These are phyloP conservation scores for Meloidogyne floridensis DNA, from an alignment of 1,140 invertebrate genomes.

Conservation along the genomic window DNA sequence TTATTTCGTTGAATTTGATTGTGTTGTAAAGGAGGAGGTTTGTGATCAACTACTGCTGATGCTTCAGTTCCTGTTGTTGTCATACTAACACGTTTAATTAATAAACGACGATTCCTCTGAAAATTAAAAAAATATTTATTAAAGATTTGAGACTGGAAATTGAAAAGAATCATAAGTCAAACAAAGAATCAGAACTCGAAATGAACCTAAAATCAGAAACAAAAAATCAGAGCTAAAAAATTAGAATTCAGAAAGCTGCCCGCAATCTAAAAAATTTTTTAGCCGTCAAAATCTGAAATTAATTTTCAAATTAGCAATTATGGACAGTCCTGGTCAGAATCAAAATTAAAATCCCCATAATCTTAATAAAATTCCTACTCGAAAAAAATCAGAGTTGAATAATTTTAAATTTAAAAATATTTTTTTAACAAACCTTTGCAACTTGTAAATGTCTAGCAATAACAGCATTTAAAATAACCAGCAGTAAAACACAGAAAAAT, in stretches of 20 bases:
- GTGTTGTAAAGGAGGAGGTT: neutral
- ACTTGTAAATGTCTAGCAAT: conserved; percentile 57
- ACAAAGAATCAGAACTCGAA: neutral
- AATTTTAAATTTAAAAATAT: neutral
- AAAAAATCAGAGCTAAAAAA: no score
- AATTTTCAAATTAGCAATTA: no score
- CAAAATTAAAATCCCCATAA: no score
- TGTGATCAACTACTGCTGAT: conserved; percentile 22
- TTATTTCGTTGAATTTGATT: conserved; percentile 17
- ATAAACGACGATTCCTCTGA: conserved; percentile 52
- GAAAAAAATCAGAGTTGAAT: neutral
- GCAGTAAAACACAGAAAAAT: conserved; percentile 54
- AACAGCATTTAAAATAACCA: conserved; percentile 53
- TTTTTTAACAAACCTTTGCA: conserved; percentile 46
- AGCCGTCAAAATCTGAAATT: no score
- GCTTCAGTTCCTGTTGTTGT: conserved; percentile 23
- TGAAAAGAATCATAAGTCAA: neutral
- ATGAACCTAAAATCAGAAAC: no score
- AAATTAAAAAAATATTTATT: conserved; percentile 28
- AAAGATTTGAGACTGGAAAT: neutral
- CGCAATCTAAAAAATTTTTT: no score
- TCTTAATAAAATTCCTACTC: no score
- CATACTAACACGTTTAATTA: conserved; percentile 54
- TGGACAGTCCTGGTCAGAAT: no score
- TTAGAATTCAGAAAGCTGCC: no score